Base-by-base conservation (phyloP, 1,140 invertebrate genomes). In the Rhynchophorus ferrugineus region DNA sequence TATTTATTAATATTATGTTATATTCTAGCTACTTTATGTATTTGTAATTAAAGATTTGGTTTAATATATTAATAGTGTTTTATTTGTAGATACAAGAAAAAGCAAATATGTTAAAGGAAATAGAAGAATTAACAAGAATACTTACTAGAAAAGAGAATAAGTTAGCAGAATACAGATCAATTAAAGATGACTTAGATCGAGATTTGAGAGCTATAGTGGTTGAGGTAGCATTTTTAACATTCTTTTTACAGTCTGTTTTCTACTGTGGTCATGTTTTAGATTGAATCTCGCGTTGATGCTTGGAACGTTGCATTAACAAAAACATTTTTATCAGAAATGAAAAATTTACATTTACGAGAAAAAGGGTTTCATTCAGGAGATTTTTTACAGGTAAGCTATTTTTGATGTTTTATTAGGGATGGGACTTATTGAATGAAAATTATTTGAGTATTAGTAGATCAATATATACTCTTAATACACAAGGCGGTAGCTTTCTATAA, bases 291-390 rank as follows among this genome's bases (percentile, higher is more conserved):
- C 21, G 41, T 43, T 3, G 41, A 43, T 24, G 20, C 19, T 24
- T 43, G 41, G 41, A 43, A 43, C 29, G 20, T 43, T 3, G 21
- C 41, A 5, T 24, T 43, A 2, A 43, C 41, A 21, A 43, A 43
- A 43, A 43, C 41, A 22, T 43, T 43, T n/a, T 24, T 43, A 13
- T 14, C 41, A 2, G 41, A 43, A 43, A 20, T 43, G 3, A 17
- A 22, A 22, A 22, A 20, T 1, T 19, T 43, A 9, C 41, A 13
- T 43, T 20, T 43, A 19, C 11, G 41, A 43, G 41, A 43, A 21
- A 43, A 43, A 13, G 41, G 41, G 29, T 43, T 43, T n/a, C 41
- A 43, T 43, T 43, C 41, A 13, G 13, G 1, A 8, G 20, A 14
- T 19, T 43, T 43, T 43, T 9, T 43, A 13, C 11, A 43, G 19